phyloP scores from a whole-genome alignment of 2,888 invertebrate genomes.

The Nesidiocoris tenuis region DNA sequence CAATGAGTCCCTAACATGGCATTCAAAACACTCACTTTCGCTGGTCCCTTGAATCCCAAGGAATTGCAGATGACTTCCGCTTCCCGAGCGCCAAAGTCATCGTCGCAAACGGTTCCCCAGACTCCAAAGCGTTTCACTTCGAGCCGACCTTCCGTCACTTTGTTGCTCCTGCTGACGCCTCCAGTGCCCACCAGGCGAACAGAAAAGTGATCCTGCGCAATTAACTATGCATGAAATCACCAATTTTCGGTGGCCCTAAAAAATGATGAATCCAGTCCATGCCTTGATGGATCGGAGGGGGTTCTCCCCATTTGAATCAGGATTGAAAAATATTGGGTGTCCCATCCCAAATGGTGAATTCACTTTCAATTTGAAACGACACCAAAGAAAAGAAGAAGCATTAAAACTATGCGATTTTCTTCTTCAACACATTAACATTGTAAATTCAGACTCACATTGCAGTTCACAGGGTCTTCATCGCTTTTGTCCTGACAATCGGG shows the following conservation, averaged over 20 bases:
- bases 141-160: conserved; percentile 68
- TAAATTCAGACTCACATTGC: conserved; percentile 8
- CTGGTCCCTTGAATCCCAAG: conserved; percentile 50
- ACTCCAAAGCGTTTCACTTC: conserved; percentile 68
- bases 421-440: too few species aligned
- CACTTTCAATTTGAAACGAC: background rate
- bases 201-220: conserved; percentile 58
- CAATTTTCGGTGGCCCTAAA: too few species aligned
- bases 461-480: conserved; percentile 58
- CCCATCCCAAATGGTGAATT: too few species aligned
- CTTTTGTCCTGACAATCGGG: conserved; percentile 65
- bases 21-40: conserved; percentile 47
- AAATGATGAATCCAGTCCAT: too few species aligned
- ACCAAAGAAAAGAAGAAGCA: too few species aligned
- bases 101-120: conserved; percentile 79
- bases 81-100: conserved; percentile 67
- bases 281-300: too few species aligned
- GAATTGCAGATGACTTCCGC: conserved; percentile 64
- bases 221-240: background rate
- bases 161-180: conserved; percentile 53
- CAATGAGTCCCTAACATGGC: too few species aligned
- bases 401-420: too few species aligned
- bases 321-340: too few species aligned
- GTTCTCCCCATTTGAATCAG: too few species aligned
- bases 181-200: conserved; percentile 58